A percentile compares a stretch with the other conserved stretches of the same genome.
phyloP scores from a whole-genome alignment of 2,888 invertebrate genomes.

The Anoplius nigerrimus region DNA sequence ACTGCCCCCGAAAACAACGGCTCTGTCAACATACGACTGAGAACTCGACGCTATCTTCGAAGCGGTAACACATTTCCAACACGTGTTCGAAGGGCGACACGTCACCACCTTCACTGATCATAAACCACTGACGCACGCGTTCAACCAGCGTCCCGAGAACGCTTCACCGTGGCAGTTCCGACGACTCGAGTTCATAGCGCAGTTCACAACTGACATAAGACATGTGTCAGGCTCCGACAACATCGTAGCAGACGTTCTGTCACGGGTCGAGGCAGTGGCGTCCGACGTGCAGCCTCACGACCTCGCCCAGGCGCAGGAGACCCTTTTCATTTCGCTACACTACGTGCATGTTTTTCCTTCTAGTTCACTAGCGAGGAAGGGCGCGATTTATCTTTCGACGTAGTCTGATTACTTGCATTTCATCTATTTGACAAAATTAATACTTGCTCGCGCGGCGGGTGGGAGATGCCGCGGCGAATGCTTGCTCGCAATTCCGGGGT shows the following conservation, averaged over 20 bases:
- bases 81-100: background rate
- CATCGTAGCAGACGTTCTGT: background rate
- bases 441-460: no score
- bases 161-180: background rate
- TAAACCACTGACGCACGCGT: background rate
- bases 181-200: background rate
- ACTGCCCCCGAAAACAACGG: background rate
- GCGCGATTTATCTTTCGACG: no score
- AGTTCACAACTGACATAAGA: constrained; percentile 4
- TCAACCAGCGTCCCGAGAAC: background rate
- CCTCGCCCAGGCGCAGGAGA: no score
- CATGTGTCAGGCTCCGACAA: background rate
- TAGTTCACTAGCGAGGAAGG: no score
- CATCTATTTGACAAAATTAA: no score
- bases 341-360: no score
- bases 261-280: background rate
- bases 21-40: background rate
- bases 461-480: no score
- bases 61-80: background rate
- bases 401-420: no score
- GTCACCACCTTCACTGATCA: background rate
- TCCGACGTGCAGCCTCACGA: no score
- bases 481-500: no score
- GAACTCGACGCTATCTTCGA: background rate
- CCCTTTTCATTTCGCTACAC: no score